These are phyloP conservation scores for Odobenus rosmarus DNA, from an alignment of 2,113 vertebrate genomes.

Conservation along the genomic window DNA sequence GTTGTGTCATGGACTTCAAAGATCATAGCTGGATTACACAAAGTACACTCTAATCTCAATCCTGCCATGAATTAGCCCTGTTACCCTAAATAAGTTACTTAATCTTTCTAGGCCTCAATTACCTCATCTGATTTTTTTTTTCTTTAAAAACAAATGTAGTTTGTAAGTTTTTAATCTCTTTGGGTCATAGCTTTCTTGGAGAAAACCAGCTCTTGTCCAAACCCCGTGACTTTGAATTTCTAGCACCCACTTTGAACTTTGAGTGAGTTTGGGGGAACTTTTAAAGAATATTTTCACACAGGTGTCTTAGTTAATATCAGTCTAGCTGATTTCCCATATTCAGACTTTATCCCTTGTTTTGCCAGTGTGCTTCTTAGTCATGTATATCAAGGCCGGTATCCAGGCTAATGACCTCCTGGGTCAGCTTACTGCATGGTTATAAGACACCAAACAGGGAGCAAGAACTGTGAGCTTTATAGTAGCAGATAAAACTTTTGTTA, in stretches of 20 bases:
- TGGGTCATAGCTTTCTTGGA: neutral
- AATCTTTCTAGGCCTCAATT: neutral
- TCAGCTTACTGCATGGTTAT: neutral
- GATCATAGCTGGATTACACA: neutral
- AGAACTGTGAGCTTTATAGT: neutral
- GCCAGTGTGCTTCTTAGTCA: neutral
- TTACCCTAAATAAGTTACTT: neutral
- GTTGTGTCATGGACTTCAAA: neutral
- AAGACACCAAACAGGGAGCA: neutral
- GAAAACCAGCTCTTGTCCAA: neutral
- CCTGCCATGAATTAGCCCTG: neutral
- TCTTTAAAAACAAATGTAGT: neutral
- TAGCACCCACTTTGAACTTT: neutral
- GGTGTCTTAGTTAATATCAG: neutral
- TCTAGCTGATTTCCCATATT: neutral
- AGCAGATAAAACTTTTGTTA: neutral
- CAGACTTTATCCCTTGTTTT: neutral
- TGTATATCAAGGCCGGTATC: neutral
- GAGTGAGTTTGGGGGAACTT: neutral
- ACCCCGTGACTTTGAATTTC: neutral
- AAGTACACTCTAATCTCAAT: neutral
- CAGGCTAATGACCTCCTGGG: neutral
- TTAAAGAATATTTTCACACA: neutral
- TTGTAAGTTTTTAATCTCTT: neutral
- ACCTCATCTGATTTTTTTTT: neutral